Evolutionary conservation across 2,797 vertebrate species (phyloP).

Genomic region (Cynodonichthys magdalenae): DNA sequence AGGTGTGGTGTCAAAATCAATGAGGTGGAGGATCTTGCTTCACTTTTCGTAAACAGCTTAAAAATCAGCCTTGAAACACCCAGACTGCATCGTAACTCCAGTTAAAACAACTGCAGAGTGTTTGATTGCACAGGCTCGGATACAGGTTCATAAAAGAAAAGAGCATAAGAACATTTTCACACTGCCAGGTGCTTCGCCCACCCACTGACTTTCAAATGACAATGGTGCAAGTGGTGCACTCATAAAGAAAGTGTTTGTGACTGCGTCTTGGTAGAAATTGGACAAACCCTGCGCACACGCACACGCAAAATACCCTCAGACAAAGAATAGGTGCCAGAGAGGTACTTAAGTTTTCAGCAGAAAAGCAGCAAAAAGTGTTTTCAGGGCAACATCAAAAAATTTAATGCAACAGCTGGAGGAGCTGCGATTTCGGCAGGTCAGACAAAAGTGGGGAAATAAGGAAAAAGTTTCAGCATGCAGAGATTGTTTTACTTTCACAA

Average conservation of each 20-base stretch:
- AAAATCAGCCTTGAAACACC: conserved; percentile 6
- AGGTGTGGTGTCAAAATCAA: background rate
- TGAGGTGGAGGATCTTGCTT: conserved; percentile 15
- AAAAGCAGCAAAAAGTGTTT: conserved; percentile 26
- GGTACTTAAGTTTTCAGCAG: conserved; percentile 26
- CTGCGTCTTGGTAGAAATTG: conserved; percentile 34
- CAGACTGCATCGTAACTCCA: conserved; percentile 5
- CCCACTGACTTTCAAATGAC: conserved; percentile 24
- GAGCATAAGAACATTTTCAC: conserved; percentile 23
- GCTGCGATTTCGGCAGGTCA: conserved; percentile 30
- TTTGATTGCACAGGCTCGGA: conserved; percentile 1
- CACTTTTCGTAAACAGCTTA: conserved; percentile 1
- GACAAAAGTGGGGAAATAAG: background rate
- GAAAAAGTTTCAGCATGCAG: conserved; percentile 32
- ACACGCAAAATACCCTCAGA: conserved; percentile 7
- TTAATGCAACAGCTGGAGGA: conserved; percentile 17
- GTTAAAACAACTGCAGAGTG: conserved; percentile 5
- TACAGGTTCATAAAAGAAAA: conserved; percentile 2
- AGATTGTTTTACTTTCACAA: conserved; percentile 18
- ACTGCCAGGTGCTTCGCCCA: conserved; percentile 23
- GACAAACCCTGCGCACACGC: background rate
- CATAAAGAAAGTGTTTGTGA: conserved; percentile 16
- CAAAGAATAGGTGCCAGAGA: conserved; percentile 38
- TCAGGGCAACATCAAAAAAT: conserved; percentile 1
- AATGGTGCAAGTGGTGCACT: conserved; percentile 11